phyloP scores from a whole-genome alignment of 1,140 invertebrate genomes.

The Neodiprion fabricii region DNA sequence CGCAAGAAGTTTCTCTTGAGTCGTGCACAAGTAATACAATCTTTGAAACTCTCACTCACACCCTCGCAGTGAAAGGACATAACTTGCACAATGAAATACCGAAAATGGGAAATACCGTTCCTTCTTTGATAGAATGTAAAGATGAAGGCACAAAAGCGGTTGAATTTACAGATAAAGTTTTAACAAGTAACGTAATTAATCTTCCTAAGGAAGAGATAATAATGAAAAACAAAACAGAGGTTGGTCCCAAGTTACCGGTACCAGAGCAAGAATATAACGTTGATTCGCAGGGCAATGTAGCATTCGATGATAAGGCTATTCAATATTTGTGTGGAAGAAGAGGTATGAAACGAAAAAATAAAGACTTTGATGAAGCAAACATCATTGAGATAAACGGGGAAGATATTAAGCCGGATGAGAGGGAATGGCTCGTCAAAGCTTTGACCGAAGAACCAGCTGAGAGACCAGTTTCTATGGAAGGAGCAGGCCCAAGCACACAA shows the following conservation, averaged over 20 bases:
- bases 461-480: conserved; percentile 53
- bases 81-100: background rate
- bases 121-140: background rate
- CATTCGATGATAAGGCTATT: conserved; percentile 58
- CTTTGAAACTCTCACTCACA: background rate
- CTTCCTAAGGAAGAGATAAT: conserved; percentile 54
- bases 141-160: background rate
- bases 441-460: conserved; percentile 76
- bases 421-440: conserved; percentile 82
- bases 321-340: conserved; percentile 58
- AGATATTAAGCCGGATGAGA: conserved; percentile 79
- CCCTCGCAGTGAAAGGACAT: background rate
- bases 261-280: conserved; percentile 60
- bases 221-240: conserved; percentile 54
- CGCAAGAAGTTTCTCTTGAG: conserved; percentile 26
- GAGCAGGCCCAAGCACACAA: conserved; percentile 48
- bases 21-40: conserved; percentile 23
- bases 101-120: background rate
- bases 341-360: conserved; percentile 59
- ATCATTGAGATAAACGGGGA: conserved; percentile 86
- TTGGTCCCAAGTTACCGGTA: conserved; percentile 57
- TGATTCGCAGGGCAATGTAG: conserved; percentile 53
- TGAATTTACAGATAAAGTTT: conserved; percentile 22
- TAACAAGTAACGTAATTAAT: conserved; percentile 48
- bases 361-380: conserved; percentile 63